Percentiles rank a stretch among this genome's conserved stretches.
These are phyloP conservation scores for Ptychoptera contaminata DNA, from an alignment of 2,888 invertebrate genomes.

Conservation along the genomic window DNA sequence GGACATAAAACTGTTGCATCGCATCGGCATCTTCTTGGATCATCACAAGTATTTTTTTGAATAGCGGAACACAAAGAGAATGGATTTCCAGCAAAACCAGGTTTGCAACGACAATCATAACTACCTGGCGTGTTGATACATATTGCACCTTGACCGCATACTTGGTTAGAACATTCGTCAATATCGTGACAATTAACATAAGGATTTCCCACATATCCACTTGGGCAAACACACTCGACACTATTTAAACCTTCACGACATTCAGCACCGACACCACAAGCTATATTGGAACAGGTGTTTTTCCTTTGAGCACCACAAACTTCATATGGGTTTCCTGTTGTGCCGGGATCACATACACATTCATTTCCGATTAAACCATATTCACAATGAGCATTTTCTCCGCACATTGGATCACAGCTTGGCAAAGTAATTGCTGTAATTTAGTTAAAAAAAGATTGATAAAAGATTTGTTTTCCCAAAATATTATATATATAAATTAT, in stretches of 20 bases:
- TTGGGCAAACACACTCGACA: constrained; percentile 67
- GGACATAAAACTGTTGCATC: constrained; percentile 57
- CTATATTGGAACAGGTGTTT: constrained; percentile 51
- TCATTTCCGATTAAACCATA: constrained; percentile 54
- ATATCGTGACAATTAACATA: constrained; percentile 72
- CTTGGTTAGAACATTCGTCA: constrained; percentile 64
- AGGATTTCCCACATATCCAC: constrained; percentile 75
- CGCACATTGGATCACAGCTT: constrained; percentile 64
- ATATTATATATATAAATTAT: neutral
- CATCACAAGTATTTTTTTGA: constrained; percentile 50
- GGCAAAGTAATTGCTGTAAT: constrained; percentile 59
- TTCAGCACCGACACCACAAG: constrained; percentile 64
- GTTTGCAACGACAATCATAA: constrained; percentile 78
- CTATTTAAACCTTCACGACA: constrained; percentile 60
- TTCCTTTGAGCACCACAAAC: constrained; percentile 57
- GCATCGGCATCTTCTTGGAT: constrained; percentile 54
- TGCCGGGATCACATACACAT: constrained; percentile 73
- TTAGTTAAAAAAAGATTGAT: constrained; percentile 13
- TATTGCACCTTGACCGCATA: constrained; percentile 70
- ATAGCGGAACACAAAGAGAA: constrained; percentile 64
- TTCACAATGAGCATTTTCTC: constrained; percentile 71
- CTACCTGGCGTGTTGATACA: constrained; percentile 83
- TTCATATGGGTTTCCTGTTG: constrained; percentile 74
- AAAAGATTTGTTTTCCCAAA: constrained; percentile 3
- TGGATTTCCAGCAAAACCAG: constrained; percentile 73